phyloP scores from a whole-genome alignment of 2,113 vertebrate genomes.

The Empidonax traillii region DNA sequence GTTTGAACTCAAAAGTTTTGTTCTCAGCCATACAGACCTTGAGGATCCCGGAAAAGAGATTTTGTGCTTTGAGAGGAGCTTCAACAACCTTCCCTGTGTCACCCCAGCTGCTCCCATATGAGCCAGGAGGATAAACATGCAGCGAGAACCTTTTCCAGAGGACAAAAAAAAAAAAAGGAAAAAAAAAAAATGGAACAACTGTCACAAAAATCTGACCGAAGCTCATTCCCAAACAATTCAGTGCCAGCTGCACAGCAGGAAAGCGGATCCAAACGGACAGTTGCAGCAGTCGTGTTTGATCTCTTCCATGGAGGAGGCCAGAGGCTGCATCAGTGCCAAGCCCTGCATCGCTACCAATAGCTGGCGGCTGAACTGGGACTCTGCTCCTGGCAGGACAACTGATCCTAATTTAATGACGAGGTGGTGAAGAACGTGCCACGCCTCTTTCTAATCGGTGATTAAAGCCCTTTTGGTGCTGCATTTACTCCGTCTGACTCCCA shows the following conservation, averaged over 20 bases:
- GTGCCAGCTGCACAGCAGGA: constrained; percentile 48
- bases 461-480: neutral
- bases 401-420: constrained; percentile 19
- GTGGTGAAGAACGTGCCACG: neutral
- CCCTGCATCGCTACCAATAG: neutral
- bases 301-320: neutral
- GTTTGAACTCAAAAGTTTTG: neutral
- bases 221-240: constrained; percentile 12
- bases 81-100: neutral
- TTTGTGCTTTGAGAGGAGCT: neutral
- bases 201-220: constrained; percentile 41
- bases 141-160: neutral
- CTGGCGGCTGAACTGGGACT: neutral
- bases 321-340: constrained; percentile 21
- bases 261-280: neutral
- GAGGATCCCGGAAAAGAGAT: neutral
- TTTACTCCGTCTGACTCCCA: neutral
- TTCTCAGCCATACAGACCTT: neutral
- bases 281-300: constrained; percentile 45
- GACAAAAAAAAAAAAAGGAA: neutral
- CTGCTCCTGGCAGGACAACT: neutral
- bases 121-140: constrained; percentile 7
- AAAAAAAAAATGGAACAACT: neutral
- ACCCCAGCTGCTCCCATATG: neutral
- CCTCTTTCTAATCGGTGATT: neutral